Evolutionary conservation across 1,140 invertebrate genomes (phyloP).

Genomic region (Psilanteris sp.): DNA sequence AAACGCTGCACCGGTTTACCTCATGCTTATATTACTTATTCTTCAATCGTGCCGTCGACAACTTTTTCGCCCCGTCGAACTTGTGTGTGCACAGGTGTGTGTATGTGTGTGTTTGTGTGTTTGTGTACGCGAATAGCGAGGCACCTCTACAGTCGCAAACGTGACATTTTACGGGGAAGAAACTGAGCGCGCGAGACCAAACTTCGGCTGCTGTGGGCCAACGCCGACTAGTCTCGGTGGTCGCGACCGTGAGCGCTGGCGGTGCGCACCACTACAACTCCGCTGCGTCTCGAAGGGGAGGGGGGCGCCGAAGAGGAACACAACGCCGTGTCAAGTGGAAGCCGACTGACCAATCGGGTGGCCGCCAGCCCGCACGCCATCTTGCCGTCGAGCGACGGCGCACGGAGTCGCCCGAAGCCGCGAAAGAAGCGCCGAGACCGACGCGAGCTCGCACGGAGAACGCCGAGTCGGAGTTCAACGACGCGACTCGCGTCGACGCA

Average conservation of each 20-base stretch:
- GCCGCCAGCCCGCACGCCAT: constrained; percentile 31
- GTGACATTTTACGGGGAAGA: constrained; percentile 2
- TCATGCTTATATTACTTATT: no score
- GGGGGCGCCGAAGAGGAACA: constrained; percentile 15
- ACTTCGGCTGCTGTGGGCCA: constrained; percentile 14
- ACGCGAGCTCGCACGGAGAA: background rate
- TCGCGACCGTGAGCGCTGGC: constrained; percentile 7
- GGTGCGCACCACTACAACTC: constrained; percentile 14
- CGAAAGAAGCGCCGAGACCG: constrained; percentile 2
- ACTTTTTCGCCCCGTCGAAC: no score
- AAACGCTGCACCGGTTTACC: background rate
- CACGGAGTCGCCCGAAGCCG: constrained; percentile 2
- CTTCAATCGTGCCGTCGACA: background rate
- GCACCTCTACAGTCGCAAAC: background rate
- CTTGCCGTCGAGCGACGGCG: constrained; percentile 7
- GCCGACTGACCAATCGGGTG: constrained; percentile 27
- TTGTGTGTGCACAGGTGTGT: background rate
- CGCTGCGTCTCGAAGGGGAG: background rate
- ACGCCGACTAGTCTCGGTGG: constrained; percentile 36
- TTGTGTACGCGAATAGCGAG: background rate
- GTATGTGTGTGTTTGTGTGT: background rate
- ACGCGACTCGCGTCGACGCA: constrained; percentile 31
- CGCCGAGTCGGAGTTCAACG: constrained; percentile 38
- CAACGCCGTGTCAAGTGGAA: constrained; percentile 49
- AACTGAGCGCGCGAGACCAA: background rate